These are phyloP conservation scores for Ctenosaura bakeri DNA, from an alignment of 2,797 vertebrate genomes.

Conservation along the genomic window DNA sequence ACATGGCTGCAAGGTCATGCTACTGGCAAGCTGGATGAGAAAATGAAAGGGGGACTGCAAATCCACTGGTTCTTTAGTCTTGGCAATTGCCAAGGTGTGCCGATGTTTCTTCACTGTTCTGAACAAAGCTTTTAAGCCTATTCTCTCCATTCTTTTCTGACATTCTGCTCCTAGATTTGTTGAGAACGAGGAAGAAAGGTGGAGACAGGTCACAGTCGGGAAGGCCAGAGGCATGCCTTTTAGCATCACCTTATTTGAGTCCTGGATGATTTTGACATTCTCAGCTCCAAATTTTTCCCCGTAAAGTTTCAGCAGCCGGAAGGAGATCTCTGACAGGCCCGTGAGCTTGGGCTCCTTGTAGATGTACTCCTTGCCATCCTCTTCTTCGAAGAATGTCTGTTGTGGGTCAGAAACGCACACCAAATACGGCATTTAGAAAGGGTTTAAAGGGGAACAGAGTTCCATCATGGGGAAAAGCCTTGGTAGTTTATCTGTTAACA, in stretches of 20 bases:
- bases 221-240: neutral
- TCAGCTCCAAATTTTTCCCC: constrained; percentile 96
- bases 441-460: constrained; percentile 3
- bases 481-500: too few species aligned
- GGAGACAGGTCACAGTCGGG: too few species aligned
- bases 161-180: neutral
- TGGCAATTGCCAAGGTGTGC: too few species aligned
- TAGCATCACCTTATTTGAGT: constrained; percentile 93
- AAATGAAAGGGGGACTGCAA: too few species aligned
- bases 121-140: too few species aligned
- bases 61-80: too few species aligned
- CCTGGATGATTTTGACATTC: constrained; percentile 95
- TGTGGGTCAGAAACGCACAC: constrained; percentile 38
- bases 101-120: too few species aligned
- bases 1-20: too few species aligned
- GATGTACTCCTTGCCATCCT: constrained; percentile 97
- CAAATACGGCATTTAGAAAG: constrained; percentile 24
- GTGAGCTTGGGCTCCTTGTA: constrained; percentile 99
- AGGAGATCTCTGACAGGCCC: constrained; percentile 94
- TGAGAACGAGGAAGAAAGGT: too few species aligned
- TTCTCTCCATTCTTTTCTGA: neutral
- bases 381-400: constrained; percentile 96
- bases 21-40: too few species aligned
- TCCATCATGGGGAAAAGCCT: too few species aligned
- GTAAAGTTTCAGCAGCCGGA: constrained; percentile 92